Evolutionary conservation across 2,888 invertebrate species (phyloP).

Genomic region (Subacronicta megacephala): DNA sequence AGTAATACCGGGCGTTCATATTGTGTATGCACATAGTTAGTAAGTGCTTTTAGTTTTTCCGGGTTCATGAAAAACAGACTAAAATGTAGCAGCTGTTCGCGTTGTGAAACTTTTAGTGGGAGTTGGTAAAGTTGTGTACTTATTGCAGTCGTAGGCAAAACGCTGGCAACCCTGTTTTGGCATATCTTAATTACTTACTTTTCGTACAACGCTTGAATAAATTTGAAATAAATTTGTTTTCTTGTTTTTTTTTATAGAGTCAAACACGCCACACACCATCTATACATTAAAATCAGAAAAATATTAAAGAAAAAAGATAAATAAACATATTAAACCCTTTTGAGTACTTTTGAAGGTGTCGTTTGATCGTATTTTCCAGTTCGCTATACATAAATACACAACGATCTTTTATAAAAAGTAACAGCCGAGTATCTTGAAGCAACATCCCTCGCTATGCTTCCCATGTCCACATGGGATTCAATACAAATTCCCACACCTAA

Average conservation of each 20-base stretch:
- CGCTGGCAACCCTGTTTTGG: slow-evolving; percentile 12
- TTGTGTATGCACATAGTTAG: slow-evolving; percentile 28
- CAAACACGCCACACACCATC: too few species aligned
- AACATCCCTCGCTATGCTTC: slow-evolving; percentile 28
- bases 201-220: neutral
- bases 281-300: too few species aligned
- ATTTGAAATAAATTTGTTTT: too few species aligned
- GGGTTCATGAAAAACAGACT: slow-evolving; percentile 38
- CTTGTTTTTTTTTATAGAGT: too few species aligned
- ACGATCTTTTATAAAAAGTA: slow-evolving; percentile 19
- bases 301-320: too few species aligned
- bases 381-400: too few species aligned
- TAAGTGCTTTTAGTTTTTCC: slow-evolving; percentile 33
- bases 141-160: slow-evolving; percentile 22
- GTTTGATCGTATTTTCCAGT: too few species aligned
- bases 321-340: too few species aligned
- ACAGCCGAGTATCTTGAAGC: slow-evolving; percentile 20
- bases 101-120: slow-evolving; percentile 33
- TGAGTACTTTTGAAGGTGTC: too few species aligned
- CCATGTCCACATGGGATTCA: slow-evolving; percentile 63
- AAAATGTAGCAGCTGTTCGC: slow-evolving; percentile 24
- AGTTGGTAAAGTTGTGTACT: slow-evolving; percentile 30
- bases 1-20: slow-evolving; percentile 12
- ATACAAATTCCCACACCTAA: slow-evolving; percentile 72
- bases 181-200: slow-evolving; percentile 23